These are phyloP conservation scores for Heterodera carotae DNA, from an alignment of 1,140 invertebrate species.

Conservation along the genomic window DNA sequence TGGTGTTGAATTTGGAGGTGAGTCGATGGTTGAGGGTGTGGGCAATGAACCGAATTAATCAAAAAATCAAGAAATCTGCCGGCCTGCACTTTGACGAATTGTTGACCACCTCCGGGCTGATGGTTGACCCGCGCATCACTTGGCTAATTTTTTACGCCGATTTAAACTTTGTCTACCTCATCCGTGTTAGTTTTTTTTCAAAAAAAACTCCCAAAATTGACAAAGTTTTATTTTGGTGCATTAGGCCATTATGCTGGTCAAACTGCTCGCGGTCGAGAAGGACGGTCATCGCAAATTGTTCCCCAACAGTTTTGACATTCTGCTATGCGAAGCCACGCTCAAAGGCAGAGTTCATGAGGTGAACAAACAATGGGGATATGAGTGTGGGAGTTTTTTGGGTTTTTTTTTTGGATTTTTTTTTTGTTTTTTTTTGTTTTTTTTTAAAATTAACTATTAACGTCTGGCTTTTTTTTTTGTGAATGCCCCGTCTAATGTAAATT, in stretches of 20 bases:
- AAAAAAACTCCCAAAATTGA: background rate
- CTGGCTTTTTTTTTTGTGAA: too few species aligned
- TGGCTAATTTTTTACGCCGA: constrained; percentile 95
- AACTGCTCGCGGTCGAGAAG: constrained; percentile 82
- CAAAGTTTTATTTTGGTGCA: background rate
- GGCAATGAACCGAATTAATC: too few species aligned
- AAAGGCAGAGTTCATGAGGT: constrained; percentile 96
- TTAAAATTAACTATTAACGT: too few species aligned
- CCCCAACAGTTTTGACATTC: constrained; percentile 92
- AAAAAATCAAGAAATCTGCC: too few species aligned
- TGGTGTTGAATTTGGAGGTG: too few species aligned
- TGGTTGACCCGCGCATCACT: constrained; percentile 90
- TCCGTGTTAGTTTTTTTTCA: constrained; percentile 69
- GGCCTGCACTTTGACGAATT: constrained; percentile 84
- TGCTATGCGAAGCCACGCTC: constrained; percentile 75
- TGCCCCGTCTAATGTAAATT: too few species aligned
- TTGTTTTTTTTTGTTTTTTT: too few species aligned
- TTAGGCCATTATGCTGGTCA: constrained; percentile 70
- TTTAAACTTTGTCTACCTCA: constrained; percentile 97
- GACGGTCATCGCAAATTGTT: constrained; percentile 89
- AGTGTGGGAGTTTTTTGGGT: too few species aligned
- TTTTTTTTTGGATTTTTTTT: too few species aligned
- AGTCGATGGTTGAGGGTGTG: too few species aligned
- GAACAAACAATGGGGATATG: too few species aligned
- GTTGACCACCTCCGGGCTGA: constrained; percentile 91